These are phyloP conservation scores for Sparidentex hasta DNA, from an alignment of 2,797 vertebrate genomes.

Conservation along the genomic window DNA sequence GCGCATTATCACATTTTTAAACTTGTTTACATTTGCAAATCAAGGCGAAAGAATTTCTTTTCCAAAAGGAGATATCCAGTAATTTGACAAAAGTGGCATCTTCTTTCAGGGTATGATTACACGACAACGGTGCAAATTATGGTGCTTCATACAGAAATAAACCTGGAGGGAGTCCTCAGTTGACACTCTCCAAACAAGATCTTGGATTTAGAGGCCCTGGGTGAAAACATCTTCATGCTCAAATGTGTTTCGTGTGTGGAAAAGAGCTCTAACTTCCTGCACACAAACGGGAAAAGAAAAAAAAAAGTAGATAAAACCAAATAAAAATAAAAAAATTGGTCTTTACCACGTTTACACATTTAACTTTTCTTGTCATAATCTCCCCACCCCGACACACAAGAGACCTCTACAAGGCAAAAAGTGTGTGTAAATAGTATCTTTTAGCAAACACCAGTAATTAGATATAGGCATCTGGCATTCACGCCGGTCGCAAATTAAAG, in stretches of 20 bases:
- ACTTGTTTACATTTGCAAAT: conserved; percentile 61
- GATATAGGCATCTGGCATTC: conserved; percentile 81
- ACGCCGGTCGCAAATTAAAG: conserved; percentile 80
- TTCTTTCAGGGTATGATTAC: conserved; percentile 60
- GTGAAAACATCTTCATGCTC: background rate
- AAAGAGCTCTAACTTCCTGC: background rate
- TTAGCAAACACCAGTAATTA: conserved; percentile 85
- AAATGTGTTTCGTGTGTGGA: background rate
- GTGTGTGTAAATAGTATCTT: conserved; percentile 80
- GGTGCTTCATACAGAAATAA: conserved; percentile 54
- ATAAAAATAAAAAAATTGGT: background rate
- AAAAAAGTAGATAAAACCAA: background rate
- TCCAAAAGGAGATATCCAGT: conserved; percentile 59
- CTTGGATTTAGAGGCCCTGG: conserved; percentile 9
- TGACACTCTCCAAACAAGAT: conserved; percentile 48
- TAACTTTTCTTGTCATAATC: conserved; percentile 60
- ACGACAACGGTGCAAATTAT: conserved; percentile 63
- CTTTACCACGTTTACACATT: conserved; percentile 45
- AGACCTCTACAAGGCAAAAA: conserved; percentile 69
- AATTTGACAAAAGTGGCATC: conserved; percentile 72
- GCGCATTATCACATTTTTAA: conserved; percentile 28
- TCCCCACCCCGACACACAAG: conserved; percentile 55
- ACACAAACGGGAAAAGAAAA: background rate
- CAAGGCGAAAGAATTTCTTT: conserved; percentile 43
- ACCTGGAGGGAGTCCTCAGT: conserved; percentile 36